phyloP scores from a whole-genome alignment of 2,797 vertebrate genomes.

The Aselliscus stoliczkanus region DNA sequence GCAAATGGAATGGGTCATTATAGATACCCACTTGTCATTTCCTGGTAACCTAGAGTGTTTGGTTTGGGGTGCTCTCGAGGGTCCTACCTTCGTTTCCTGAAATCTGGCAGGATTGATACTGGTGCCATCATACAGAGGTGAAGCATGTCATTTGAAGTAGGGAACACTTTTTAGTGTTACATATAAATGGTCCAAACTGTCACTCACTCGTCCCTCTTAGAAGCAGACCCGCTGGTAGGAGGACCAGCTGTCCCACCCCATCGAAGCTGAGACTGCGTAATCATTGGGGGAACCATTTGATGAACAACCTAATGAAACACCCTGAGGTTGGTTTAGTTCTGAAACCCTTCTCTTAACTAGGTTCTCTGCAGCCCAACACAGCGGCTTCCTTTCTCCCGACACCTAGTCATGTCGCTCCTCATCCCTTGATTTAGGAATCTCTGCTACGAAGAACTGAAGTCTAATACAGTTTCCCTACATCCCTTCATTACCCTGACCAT shows the following conservation, averaged over 20 bases:
- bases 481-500: neutral
- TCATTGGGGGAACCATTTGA: neutral
- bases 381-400: neutral
- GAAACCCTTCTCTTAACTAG: neutral
- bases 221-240: too few relatives aligned
- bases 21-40: neutral
- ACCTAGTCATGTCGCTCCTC: fast-evolving
- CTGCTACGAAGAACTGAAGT: fast-evolving
- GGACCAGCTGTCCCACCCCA: fast-evolving
- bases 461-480: neutral
- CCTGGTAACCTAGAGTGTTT: neutral
- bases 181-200: fast-evolving
- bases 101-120: neutral
- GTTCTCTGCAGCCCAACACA: neutral
- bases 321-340: fast-evolving
- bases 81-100: neutral
- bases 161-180: fast-evolving
- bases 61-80: fast-evolving
- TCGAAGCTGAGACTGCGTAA: neutral
- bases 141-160: neutral
- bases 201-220: neutral
- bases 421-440: neutral
- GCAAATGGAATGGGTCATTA: fast-evolving
- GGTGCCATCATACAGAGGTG: fast-evolving
- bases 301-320: too few relatives aligned